These are phyloP conservation scores for Atractosteus spatula DNA, from an alignment of 2,113 vertebrate genomes.

Conservation along the genomic window DNA sequence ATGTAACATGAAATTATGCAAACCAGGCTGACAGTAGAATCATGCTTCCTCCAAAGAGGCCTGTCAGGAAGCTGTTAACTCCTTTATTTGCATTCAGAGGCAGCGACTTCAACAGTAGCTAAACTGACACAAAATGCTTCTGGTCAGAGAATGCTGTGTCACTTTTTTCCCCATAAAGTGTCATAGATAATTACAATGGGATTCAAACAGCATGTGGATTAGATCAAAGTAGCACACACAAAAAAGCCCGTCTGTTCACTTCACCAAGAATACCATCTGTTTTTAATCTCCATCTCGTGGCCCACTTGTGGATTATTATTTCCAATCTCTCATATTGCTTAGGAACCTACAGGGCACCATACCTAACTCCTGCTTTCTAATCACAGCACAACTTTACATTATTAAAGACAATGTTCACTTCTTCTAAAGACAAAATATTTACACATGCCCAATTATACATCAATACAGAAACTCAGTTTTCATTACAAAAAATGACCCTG, in stretches of 20 bases:
- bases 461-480: too few relatives aligned
- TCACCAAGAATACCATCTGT: constrained; percentile 19
- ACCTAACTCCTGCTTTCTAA: constrained; percentile 10
- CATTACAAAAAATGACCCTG: too few relatives aligned
- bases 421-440: background rate
- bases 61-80: constrained; percentile 6
- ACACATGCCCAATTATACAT: background rate
- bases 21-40: background rate
- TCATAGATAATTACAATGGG: constrained; percentile 12
- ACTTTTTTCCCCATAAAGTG: constrained; percentile 17
- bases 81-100: constrained; percentile 8
- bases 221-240: constrained; percentile 14
- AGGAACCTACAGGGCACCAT: constrained; percentile 6
- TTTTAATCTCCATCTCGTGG: constrained; percentile 20
- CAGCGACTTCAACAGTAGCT: background rate
- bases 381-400: constrained; percentile 9
- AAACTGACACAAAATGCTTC: background rate
- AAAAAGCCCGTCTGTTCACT: background rate
- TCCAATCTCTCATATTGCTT: constrained; percentile 16
- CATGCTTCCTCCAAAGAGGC: background rate
- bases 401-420: constrained; percentile 3
- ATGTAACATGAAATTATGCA: too few relatives aligned
- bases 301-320: constrained; percentile 22
- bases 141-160: constrained; percentile 17
- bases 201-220: constrained; percentile 9